Evolutionary conservation across 2,113 vertebrate species (phyloP), one percentile per base, ranked within the genome.

Genomic region (Pseudorectes ferrugineus): DNA sequence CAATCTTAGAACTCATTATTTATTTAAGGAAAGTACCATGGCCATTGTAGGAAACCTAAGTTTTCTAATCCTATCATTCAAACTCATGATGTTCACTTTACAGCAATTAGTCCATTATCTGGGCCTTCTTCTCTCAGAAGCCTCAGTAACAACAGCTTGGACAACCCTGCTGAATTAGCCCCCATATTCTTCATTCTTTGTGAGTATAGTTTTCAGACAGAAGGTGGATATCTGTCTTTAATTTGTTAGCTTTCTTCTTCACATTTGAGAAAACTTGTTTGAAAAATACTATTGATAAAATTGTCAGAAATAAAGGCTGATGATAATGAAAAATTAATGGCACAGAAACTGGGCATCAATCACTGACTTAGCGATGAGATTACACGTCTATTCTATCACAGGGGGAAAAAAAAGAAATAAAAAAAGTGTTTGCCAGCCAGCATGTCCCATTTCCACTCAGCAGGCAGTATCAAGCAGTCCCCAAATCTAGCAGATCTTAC

Each of bases 101-200:
- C 92, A 88, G 78, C 85, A 95, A 79, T 95, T 95, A 95, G 66
- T 70, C 89, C 67, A 83, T 93, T 93, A 95, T 62, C 71, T 70
- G 58, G 54, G 45, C 59, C 67, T 95, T 85, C 63, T 85, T 63
- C 78, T 76, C 71, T 76, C 81, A 83, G 63, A 55, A 93, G 63
- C 16, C 55, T 75, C 81, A 70, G 42, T 49, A 81, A 91, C 48
- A 88, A 67, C 76, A 74, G 40, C 71, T 77, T 90, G 55, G n/a
- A 83, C 48, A 92, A 72, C 13, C 36, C 31, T 65, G n/a, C 28
- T 77, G 61, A 89, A 89, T 88, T 36, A 93, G 62, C 23, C 72
- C 23, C 68, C 67, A 48, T 11, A 52, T 43, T 92, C n/a, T 55
- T 55, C 8, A 5, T 42, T 86, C 45, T 84, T 70, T 62, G 5